Base-by-base conservation (phyloP, 2,888 invertebrate genomes). In the Ceraclea dissimilis region DNA sequence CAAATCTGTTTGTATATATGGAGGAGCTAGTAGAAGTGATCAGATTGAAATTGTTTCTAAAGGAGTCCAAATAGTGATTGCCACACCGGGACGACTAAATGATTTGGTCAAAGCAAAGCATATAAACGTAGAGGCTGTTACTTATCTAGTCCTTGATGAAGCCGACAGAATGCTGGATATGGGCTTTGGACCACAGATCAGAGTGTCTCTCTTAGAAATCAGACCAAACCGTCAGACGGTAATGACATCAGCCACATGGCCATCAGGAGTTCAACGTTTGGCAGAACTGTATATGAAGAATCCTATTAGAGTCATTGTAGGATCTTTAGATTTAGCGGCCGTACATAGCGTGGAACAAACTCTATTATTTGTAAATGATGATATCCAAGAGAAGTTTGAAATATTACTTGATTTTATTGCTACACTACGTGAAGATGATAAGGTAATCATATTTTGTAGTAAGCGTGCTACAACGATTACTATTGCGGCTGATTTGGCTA, bases 171-270 rank as follows among this genome's bases (percentile, higher is more conserved):
- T 91, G 91, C 72, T 91, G 63, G 90, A 90, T 65, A 86, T 90
- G 86, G 90, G 90, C 17, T 91, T 91, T 67, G 90, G 90, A 66
- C 90, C 90, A 2, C 90, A 85, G 80, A 98, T 97, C 62, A 82
- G 90, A 39, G 89, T 88, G 68, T 84, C 88, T 13, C 72, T 93
- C 62, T 76, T 89, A 57, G 85, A 88, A 66, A 83, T 93, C 19
- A 80, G 93, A 53, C 92, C 93, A 6, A 93, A 93, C 67, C 75
- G 94, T 53, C 95, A 97, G 70, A 93, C 93, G n/a, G 84, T 96
- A 0, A 94, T 97, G 94, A 97, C 96, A 0, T 90, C 90, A 68
- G 97, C 97, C 13, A 97, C 97, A 0, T 97, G 96, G 97, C 96
- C 96, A 0, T 74, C 80, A 52, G 90, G 87, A 44, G 95, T 97